Evolutionary conservation across 2,113 vertebrate genomes (phyloP), one percentile per base, ranked within the genome.

Genomic region (Psephotus haematonotus): DNA sequence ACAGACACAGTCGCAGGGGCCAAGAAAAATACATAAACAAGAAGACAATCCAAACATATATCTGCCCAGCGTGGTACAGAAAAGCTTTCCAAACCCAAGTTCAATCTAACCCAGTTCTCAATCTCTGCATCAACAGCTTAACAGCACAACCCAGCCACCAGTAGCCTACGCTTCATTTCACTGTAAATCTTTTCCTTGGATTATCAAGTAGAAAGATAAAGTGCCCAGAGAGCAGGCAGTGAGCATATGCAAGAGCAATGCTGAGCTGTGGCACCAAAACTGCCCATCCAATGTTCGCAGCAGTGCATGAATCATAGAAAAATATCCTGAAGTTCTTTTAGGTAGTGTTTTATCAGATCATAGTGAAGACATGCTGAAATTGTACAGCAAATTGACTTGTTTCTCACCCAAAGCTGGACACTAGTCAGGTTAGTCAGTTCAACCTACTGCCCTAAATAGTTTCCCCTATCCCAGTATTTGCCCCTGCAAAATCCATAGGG

Each of bases 11-110:
- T 57, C 25, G 37, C 31, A 67, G 7, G 11, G 8, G 95, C 97
- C 97, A 97, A 98, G 93, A 93, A 97, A 97, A 97, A 95, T 96
- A 98, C 90, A 86, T 92, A 97, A 96, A 96, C 95, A 97, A 96
- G 82, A 94, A 96, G 93, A 91, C 88, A 97, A 93, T 97, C 95
- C 88, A 97, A 95, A 94, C 85, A 91, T 97, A 94, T 93, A 97
- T 95, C 75, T 96, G 80, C 92, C 90, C 82, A 94, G 93, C 90
- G 81, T 82, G 91, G 88, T 84, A 91, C 88, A 87, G 82, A 80
- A 90, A 79, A 70, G 13, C 59, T 79, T 92, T 97, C 89, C 93
- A 96, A 95, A 78, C 47, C 80, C 67, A 68, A 55, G 52, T 60
- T 76, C 57, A 81, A 19, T 41, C 71, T 70, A 65, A 13, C 60